These are phyloP conservation scores for Seriola aureovittata DNA, from an alignment of 2,113 vertebrate species.

Conservation along the genomic window DNA sequence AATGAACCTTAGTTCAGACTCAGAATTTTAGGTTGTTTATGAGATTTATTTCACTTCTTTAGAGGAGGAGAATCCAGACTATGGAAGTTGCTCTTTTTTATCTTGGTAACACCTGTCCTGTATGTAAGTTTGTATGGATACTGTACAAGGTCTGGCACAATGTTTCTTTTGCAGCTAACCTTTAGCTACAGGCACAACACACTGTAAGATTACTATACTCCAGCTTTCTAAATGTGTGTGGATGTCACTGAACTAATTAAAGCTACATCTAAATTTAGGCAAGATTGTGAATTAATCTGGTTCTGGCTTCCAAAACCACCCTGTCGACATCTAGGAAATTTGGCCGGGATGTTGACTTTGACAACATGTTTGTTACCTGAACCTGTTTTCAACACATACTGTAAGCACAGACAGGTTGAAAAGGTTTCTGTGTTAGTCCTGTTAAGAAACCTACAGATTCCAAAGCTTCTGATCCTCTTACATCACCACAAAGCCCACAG, in stretches of 20 bases:
- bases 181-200: neutral
- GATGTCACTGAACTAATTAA: neutral
- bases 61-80: neutral
- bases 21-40: neutral
- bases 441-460: conserved; percentile 59
- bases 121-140: neutral
- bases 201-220: neutral
- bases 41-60: neutral
- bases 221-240: conserved; percentile 1
- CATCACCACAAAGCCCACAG: conserved; percentile 61
- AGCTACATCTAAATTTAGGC: conserved; percentile 19
- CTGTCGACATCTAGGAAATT: neutral
- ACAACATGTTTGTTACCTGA: conserved; percentile 27
- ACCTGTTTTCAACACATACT: conserved; percentile 25
- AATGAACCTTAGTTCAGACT: neutral
- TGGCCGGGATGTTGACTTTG: neutral
- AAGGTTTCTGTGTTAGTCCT: conserved; percentile 43
- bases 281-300: neutral
- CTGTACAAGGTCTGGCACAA: neutral
- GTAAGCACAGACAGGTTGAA: conserved; percentile 5
- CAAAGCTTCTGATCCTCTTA: conserved; percentile 75
- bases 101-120: neutral
- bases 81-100: neutral
- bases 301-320: neutral
- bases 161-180: neutral